phyloP scores from a whole-genome alignment of 2,113 vertebrate species.

The Dicrurus megarhynchus region DNA sequence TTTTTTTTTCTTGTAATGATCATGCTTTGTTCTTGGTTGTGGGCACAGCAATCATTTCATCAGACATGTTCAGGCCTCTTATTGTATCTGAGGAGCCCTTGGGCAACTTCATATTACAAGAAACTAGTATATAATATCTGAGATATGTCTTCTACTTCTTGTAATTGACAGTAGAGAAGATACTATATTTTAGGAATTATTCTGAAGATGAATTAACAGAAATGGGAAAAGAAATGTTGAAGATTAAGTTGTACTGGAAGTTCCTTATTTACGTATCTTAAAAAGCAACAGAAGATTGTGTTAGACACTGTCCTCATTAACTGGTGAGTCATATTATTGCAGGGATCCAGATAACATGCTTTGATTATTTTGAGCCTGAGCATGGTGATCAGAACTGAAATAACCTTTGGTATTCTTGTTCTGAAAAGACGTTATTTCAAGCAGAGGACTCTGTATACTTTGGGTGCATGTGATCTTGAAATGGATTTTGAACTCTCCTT shows the following conservation, averaged over 20 bases:
- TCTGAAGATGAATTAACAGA: neutral
- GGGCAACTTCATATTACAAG: neutral
- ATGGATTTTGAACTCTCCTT: neutral
- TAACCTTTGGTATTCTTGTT: neutral
- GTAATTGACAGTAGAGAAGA: neutral
- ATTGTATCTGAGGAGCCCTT: neutral
- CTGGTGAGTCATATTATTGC: slow-evolving; percentile 49
- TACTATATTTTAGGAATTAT: neutral
- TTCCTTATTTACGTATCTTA: slow-evolving; percentile 25
- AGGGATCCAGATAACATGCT: slow-evolving; percentile 30
- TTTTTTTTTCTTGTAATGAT: neutral
- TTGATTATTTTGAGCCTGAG: slow-evolving; percentile 30
- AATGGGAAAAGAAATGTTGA: neutral
- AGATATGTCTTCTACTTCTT: neutral
- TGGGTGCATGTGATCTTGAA: neutral
- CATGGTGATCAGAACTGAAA: slow-evolving; percentile 15
- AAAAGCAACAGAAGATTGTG: slow-evolving; percentile 21
- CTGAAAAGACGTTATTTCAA: neutral
- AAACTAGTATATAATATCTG: neutral
- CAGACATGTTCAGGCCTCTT: neutral
- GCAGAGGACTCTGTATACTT: neutral
- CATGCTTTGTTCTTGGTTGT: neutral
- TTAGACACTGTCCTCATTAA: slow-evolving; percentile 37
- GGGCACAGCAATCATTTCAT: neutral
- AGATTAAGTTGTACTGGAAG: neutral